These are phyloP conservation scores for Montipora cactus DNA, from an alignment of 64 coral and sea anemone species.

Conservation along the genomic window DNA sequence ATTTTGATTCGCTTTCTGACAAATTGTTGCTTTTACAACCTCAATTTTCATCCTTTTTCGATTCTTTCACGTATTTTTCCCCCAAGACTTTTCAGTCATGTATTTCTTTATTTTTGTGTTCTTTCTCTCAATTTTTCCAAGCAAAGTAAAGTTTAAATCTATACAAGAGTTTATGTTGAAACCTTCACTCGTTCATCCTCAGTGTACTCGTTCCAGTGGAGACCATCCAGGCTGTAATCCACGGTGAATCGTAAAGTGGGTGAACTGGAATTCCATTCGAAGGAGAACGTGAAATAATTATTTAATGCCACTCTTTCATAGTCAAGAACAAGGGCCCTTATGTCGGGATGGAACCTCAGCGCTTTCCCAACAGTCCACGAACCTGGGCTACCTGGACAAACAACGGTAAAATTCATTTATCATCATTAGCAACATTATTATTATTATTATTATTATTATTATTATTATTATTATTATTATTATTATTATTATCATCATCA, in stretches of 20 bases:
- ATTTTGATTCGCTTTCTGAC: too few relatives aligned
- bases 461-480: background rate
- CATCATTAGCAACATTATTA: background rate
- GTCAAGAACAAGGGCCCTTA: background rate
- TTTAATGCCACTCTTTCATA: background rate
- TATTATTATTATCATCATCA: too few relatives aligned
- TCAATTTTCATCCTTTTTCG: too few relatives aligned
- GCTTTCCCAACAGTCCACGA: background rate
- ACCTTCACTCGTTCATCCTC: conserved; percentile 42
- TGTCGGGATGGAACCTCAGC: background rate
- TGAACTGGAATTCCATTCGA: conserved; percentile 26
- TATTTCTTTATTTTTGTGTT: too few relatives aligned
- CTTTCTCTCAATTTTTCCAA: too few relatives aligned
- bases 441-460: too few relatives aligned
- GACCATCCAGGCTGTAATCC: conserved; percentile 31
- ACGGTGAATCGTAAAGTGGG: background rate
- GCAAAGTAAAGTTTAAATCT: background rate
- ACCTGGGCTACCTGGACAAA: background rate
- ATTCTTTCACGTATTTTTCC: too few relatives aligned
- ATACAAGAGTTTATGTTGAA: background rate
- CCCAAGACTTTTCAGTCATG: too few relatives aligned
- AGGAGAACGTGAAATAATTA: background rate
- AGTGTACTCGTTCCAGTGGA: conserved; percentile 15
- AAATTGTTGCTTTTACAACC: too few relatives aligned
- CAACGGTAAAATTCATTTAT: too few relatives aligned